Conservation (phyloP, 1,140 invertebrate genomes). For the Sitophilus oryzae region DNA sequence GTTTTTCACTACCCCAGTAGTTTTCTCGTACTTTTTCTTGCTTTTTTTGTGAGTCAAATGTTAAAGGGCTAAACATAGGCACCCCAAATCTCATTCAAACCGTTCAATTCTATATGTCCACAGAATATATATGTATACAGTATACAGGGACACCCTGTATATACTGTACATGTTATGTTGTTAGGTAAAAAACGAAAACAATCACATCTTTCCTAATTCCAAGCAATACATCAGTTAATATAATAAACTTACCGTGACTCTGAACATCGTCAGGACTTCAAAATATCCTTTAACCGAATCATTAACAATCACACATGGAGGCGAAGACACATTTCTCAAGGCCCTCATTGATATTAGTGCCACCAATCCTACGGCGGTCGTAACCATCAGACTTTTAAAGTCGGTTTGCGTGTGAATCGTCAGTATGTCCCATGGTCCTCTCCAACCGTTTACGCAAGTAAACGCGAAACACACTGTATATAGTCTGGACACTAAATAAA, state of each 20-base stretch:
- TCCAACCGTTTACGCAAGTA: conserved; percentile 77
- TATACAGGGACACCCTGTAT: no score
- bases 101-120: no score
- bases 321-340: conserved; percentile 72
- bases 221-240: neutral
- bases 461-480: conserved; percentile 72
- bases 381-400: conserved; percentile 53
- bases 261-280: conserved; percentile 75
- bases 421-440: conserved; percentile 71
- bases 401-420: conserved; percentile 61
- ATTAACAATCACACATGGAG: conserved; percentile 68
- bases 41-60: no score
- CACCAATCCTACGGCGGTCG: conserved; percentile 56
- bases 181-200: no score
- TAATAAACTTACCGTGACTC: conserved; percentile 55
- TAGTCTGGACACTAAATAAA: conserved; percentile 63
- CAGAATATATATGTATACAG: no score
- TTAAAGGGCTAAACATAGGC: no score
- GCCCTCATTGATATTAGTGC: conserved; percentile 59
- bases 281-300: conserved; percentile 73
- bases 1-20: no score
- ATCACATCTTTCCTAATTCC: neutral
- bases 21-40: no score
- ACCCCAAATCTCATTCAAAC: no score
- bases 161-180: no score